These are phyloP conservation scores for Pseudococcus jackbeardsleyi DNA, from an alignment of 2,888 invertebrate genomes.

Conservation along the genomic window DNA sequence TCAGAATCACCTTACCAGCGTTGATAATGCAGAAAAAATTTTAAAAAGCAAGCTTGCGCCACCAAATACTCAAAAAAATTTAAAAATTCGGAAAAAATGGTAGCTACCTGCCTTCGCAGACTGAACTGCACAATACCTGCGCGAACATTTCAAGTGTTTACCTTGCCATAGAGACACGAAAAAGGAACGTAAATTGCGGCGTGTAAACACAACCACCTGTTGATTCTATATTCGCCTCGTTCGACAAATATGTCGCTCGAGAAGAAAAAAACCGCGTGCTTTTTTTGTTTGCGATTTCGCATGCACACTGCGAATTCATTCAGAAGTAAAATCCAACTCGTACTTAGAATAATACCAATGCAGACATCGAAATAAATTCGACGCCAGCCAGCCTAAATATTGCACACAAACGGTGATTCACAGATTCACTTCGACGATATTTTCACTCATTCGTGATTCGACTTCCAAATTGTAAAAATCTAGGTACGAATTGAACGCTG, in stretches of 20 bases:
- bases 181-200: constrained; percentile 10
- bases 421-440: background rate
- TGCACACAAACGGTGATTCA: background rate
- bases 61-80: too few species aligned
- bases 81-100: background rate
- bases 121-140: background rate
- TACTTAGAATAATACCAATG: background rate
- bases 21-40: too few species aligned
- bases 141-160: background rate
- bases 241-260: background rate
- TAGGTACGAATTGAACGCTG: background rate
- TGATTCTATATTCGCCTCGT: constrained; percentile 23
- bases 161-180: background rate
- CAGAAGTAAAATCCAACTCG: background rate
- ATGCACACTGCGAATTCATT: background rate
- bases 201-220: constrained; percentile 34
- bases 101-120: background rate
- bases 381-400: too few species aligned
- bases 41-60: too few species aligned
- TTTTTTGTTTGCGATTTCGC: background rate
- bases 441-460: background rate
- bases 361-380: background rate
- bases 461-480: background rate
- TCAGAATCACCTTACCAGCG: too few species aligned
- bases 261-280: background rate